Conservation (phyloP, 64 coral and sea anemone genomes). For the Acropora tenuis region DNA sequence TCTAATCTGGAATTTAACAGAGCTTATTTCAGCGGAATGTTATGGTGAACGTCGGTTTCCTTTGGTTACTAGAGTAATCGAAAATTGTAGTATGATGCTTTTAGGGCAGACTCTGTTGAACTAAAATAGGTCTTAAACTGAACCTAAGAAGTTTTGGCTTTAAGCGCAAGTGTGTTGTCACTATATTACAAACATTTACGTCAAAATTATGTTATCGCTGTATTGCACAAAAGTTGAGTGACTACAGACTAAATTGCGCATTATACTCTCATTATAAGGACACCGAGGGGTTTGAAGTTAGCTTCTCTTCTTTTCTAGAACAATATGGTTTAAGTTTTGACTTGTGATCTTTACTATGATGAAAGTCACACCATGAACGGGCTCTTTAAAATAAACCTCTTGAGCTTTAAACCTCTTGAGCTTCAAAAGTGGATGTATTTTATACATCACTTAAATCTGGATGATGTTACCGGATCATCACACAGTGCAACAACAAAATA, state of each 20-base stretch:
- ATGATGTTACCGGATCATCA: background rate
- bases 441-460: background rate
- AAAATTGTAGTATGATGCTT: background rate
- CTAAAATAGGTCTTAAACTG: background rate
- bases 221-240: background rate
- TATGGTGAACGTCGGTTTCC: background rate
- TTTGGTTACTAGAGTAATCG: constrained; percentile 2
- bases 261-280: background rate
- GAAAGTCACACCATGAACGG: background rate
- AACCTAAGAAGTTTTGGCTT: background rate
- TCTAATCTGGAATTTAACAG: background rate
- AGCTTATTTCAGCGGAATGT: background rate
- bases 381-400: background rate
- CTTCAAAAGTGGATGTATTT: background rate
- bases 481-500: too few relatives aligned
- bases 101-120: background rate
- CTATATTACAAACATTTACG: background rate
- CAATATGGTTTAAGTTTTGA: too few relatives aligned
- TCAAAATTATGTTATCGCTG: background rate
- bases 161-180: too few relatives aligned
- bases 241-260: background rate
- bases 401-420: background rate
- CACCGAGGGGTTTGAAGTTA: background rate
- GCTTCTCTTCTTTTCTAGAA: background rate
- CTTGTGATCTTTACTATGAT: background rate